These are phyloP conservation scores for Pinctada fucata DNA, from an alignment of 2,888 invertebrate genomes.

Conservation along the genomic window DNA sequence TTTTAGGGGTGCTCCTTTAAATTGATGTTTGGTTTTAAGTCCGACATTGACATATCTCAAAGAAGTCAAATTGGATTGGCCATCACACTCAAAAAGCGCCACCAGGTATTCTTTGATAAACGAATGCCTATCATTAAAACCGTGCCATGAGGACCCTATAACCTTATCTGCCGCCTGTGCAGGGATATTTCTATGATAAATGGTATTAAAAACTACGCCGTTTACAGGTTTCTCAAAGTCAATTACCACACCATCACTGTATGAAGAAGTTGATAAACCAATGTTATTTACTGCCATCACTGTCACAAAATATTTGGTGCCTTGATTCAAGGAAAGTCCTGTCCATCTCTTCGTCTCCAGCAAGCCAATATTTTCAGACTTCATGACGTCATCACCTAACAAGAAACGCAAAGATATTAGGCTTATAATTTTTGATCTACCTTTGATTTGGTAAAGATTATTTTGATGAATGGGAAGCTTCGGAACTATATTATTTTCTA, in stretches of 20 bases:
- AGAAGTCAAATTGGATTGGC: not conserved
- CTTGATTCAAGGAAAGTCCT: slow-evolving; percentile 30
- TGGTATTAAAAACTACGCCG: slow-evolving; percentile 54
- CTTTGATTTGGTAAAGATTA: not conserved
- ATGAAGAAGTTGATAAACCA: slow-evolving; percentile 38
- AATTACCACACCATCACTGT: slow-evolving; percentile 48
- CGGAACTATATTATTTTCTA: not conserved
- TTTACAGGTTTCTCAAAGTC: slow-evolving; percentile 48
- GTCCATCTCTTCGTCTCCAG: slow-evolving; percentile 29
- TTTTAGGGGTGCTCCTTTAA: slow-evolving; percentile 24
- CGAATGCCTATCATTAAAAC: slow-evolving; percentile 50
- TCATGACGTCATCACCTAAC: slow-evolving; percentile 39
- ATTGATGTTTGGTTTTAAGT: slow-evolving; percentile 22
- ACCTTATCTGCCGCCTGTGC: slow-evolving; percentile 37
- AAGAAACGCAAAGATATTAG: slow-evolving; percentile 2
- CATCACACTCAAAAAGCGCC: slow-evolving; percentile 22
- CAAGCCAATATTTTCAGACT: slow-evolving; percentile 18
- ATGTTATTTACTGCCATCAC: slow-evolving; percentile 45
- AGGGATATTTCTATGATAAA: slow-evolving; percentile 32
- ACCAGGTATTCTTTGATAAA: slow-evolving; percentile 37
- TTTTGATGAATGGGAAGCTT: not conserved
- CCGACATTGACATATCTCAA: slow-evolving; percentile 34
- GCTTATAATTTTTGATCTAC: not conserved
- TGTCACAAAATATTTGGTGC: slow-evolving; percentile 47
- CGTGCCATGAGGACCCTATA: slow-evolving; percentile 51